These are phyloP conservation scores for Fregetta grallaria DNA, from an alignment of 2,113 vertebrate genomes.

Conservation along the genomic window DNA sequence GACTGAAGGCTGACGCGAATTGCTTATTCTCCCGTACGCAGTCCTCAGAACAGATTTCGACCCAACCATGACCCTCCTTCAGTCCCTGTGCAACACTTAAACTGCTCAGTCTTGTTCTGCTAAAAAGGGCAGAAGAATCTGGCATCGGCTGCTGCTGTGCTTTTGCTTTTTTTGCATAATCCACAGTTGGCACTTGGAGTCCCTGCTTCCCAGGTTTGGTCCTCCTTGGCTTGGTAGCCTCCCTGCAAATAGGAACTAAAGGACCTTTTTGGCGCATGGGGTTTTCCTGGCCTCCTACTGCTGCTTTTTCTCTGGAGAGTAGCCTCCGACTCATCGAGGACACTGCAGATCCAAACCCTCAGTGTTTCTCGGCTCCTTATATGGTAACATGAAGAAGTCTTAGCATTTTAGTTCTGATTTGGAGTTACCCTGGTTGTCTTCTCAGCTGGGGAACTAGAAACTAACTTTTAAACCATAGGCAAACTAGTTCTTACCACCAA, in stretches of 20 bases:
- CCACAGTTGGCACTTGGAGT: not conserved
- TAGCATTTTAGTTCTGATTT: not conserved
- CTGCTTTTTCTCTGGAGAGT: not conserved
- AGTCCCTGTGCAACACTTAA: not conserved
- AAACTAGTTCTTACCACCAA: not conserved
- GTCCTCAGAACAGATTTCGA: not conserved
- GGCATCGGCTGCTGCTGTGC: not conserved
- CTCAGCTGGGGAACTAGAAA: not conserved
- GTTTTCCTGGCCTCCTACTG: not conserved
- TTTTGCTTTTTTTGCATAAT: not conserved
- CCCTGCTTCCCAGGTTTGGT: not conserved
- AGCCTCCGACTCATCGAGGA: not conserved
- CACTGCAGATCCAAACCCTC: not conserved
- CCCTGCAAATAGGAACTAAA: not conserved
- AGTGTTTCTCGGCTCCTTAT: slow-evolving; percentile 7
- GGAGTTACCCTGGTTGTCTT: not conserved
- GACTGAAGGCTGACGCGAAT: not conserved
- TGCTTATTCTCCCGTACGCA: not conserved
- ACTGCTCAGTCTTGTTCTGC: not conserved
- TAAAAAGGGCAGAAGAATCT: not conserved
- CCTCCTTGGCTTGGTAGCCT: not conserved
- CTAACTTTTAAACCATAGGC: not conserved
- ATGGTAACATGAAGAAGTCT: slow-evolving; percentile 28
- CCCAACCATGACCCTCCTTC: not conserved
- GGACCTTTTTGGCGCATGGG: not conserved